Evolutionary conservation across 35 echinoderm and acorn worm genomes (phyloP).

Genomic region (Lytechinus variegatus): DNA sequence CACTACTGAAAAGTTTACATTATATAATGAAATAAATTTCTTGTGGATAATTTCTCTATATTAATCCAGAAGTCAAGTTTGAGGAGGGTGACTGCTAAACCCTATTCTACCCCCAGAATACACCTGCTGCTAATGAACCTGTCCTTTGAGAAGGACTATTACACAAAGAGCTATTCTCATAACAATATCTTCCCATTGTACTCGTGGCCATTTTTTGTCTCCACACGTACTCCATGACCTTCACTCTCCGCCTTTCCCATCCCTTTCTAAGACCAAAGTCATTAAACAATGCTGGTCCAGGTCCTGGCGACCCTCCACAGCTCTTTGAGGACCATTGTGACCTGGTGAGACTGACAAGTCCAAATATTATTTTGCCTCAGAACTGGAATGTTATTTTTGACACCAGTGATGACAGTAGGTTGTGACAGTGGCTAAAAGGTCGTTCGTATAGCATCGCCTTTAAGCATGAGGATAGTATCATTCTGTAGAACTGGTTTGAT

Average conservation of each 20-base stretch:
- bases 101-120: not conserved
- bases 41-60: not conserved
- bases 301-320: not conserved
- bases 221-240: not conserved
- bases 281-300: not conserved
- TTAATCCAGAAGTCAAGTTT: not conserved
- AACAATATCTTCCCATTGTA: not conserved
- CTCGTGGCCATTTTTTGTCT: not conserved
- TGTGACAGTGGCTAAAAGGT: not conserved
- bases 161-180: not conserved
- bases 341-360: not conserved
- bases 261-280: not conserved
- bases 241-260: not conserved
- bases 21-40: not conserved
- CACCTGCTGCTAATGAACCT: not conserved
- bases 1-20: not conserved
- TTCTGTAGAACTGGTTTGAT: not conserved
- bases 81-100: not conserved
- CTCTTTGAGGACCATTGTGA: not conserved
- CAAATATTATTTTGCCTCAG: slow-evolving; percentile 6
- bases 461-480: not conserved
- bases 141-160: not conserved
- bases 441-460: not conserved
- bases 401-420: not conserved
- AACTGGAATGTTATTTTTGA: not conserved